Conservation (phyloP, 2,113 vertebrate species). For the Caranx ignobilis region DNA sequence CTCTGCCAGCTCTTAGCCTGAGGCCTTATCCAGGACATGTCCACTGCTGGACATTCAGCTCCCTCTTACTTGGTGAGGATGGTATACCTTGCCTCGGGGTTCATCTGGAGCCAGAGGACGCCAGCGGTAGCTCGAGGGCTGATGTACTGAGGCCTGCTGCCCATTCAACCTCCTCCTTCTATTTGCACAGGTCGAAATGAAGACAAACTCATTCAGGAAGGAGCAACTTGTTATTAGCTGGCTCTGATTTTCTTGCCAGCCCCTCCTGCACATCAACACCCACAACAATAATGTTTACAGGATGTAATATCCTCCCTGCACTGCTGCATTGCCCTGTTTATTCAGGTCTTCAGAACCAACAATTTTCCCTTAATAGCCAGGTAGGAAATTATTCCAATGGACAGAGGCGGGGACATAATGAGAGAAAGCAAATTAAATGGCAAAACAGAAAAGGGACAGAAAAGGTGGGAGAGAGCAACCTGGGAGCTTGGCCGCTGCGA, state of each 20-base stretch:
- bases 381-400: constrained; percentile 71
- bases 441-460: constrained; percentile 29
- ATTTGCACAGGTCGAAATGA: constrained; percentile 56
- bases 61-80: constrained; percentile 13
- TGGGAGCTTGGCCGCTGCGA: constrained; percentile 32
- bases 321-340: constrained; percentile 63
- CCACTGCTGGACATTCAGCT: constrained; percentile 30
- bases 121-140: constrained; percentile 17
- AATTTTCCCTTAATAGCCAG: constrained; percentile 73
- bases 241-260: constrained; percentile 52
- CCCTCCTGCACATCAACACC: constrained; percentile 59
- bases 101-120: constrained; percentile 30
- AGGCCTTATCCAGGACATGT: constrained; percentile 51
- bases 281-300: constrained; percentile 81
- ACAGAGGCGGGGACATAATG: constrained; percentile 50
- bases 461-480: constrained; percentile 30
- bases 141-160: constrained; percentile 33
- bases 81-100: constrained; percentile 31
- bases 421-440: constrained; percentile 33
- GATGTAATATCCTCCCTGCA: constrained; percentile 77
- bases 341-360: constrained; percentile 62
- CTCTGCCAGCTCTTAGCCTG: constrained; percentile 50
- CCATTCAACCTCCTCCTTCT: constrained; percentile 3
- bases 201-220: constrained; percentile 62
- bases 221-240: constrained; percentile 63